Conservation (phyloP, 2,888 invertebrate species). For the Melangyna quadrimaculata region DNA sequence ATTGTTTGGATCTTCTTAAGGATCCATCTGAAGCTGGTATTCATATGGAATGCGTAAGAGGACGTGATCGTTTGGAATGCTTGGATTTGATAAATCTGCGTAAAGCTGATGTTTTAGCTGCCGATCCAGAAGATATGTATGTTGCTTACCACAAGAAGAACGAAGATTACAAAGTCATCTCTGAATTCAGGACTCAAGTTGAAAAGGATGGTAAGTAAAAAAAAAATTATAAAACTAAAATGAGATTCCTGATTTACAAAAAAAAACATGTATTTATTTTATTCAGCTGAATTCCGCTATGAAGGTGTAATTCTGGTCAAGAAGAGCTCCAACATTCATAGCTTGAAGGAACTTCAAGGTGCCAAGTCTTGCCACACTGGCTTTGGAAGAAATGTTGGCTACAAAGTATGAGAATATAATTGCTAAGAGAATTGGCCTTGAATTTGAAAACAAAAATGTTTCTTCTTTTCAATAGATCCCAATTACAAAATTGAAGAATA, state of each 20-base stretch:
- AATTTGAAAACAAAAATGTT: conserved; percentile 78
- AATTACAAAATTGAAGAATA: conserved; percentile 88
- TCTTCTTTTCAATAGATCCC: conserved; percentile 83
- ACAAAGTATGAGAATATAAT: conserved; percentile 83
- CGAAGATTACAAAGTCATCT: conserved; percentile 88
- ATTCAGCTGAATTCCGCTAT: conserved; percentile 88
- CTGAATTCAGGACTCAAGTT: conserved; percentile 89
- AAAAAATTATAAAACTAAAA: conserved; percentile 67
- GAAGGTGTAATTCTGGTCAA: conserved; percentile 91
- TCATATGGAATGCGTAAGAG: conserved; percentile 87
- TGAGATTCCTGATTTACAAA: neutral
- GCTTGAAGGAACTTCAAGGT: conserved; percentile 86
- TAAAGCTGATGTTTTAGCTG: conserved; percentile 90
- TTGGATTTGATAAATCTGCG: conserved; percentile 88
- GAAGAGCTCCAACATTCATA: conserved; percentile 87
- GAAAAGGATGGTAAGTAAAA: conserved; percentile 86
- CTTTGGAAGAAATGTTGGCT: conserved; percentile 93
- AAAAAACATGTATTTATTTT: conserved; percentile 2
- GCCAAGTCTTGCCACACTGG: conserved; percentile 93
- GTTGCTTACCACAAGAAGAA: conserved; percentile 88
- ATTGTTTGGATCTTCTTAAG: conserved; percentile 83
- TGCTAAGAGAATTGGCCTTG: neutral
- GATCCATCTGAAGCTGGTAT: conserved; percentile 81
- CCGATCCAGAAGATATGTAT: conserved; percentile 94
- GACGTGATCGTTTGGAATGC: conserved; percentile 87